phyloP scores from a whole-genome alignment of 2,797 vertebrate genomes.

The Pempheris klunzingeri region DNA sequence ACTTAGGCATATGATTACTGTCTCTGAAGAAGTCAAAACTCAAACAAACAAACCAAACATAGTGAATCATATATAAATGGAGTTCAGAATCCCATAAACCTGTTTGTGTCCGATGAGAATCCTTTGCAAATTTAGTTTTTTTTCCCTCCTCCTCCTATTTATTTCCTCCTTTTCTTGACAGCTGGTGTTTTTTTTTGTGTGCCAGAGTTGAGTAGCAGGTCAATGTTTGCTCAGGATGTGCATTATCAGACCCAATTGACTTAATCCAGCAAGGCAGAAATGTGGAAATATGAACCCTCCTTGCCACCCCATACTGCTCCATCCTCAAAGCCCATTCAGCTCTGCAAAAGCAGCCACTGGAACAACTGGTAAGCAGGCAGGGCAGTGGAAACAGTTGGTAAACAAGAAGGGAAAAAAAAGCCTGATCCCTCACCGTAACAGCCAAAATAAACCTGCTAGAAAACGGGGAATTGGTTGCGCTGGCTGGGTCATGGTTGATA shows the following conservation, averaged over 20 bases:
- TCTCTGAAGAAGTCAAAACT: constrained; percentile 47
- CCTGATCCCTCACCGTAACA: constrained; percentile 4
- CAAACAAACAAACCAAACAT: constrained; percentile 52
- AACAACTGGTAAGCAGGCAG: constrained; percentile 52
- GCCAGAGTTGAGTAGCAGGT: constrained; percentile 64
- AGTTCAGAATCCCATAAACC: constrained; percentile 46
- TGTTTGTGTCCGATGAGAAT: constrained; percentile 29
- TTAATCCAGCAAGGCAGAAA: constrained; percentile 75
- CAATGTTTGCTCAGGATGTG: constrained; percentile 62
- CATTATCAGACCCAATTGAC: constrained; percentile 73
- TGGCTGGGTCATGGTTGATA: constrained; percentile 46
- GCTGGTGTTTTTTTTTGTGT: constrained; percentile 56
- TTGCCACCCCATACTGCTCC: constrained; percentile 28
- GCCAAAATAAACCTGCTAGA: constrained; percentile 58
- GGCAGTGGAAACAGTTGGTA: constrained; percentile 40
- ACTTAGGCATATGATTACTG: constrained; percentile 25
- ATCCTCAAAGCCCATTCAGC: constrained; percentile 51
- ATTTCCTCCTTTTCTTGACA: constrained; percentile 32
- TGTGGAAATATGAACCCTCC: constrained; percentile 62
- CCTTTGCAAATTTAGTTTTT: constrained; percentile 32
- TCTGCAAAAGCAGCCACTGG: constrained; percentile 50
- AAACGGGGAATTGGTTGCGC: constrained; percentile 45
- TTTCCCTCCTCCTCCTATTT: neutral
- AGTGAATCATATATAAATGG: constrained; percentile 42
- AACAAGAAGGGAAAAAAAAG: constrained; percentile 32